Conservation (phyloP, 2,888 invertebrate species). For the Gnatocerus cornutus region DNA sequence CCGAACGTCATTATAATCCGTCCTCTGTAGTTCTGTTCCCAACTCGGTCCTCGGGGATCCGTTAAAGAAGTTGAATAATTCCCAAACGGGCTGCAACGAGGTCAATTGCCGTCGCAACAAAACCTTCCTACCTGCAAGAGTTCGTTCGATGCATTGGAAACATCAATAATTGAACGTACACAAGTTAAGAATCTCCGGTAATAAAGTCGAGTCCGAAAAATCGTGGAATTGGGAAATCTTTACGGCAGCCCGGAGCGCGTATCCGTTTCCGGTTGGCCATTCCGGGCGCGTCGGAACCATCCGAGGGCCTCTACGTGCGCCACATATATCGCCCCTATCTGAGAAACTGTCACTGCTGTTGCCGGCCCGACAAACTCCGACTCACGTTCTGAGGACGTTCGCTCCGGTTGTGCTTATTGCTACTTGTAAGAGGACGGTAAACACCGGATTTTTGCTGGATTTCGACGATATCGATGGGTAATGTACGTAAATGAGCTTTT, state of each 20-base stretch:
- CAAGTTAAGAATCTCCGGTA: conserved; percentile 57
- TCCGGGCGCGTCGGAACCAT: conserved; percentile 60
- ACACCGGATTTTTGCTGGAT: conserved; percentile 12
- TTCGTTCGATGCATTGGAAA: conserved; percentile 10
- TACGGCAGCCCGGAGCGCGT: conserved; percentile 57
- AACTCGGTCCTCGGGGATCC: conserved; percentile 24
- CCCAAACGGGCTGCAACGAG: conserved; percentile 28
- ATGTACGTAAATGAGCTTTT: conserved; percentile 17
- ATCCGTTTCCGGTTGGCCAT: conserved; percentile 60
- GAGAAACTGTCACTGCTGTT: conserved; percentile 53
- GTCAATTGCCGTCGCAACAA: conserved; percentile 27
- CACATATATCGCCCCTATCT: conserved; percentile 60
- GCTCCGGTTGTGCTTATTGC: conserved; percentile 33
- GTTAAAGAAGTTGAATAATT: conserved; percentile 39
- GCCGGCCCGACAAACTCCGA: conserved; percentile 36
- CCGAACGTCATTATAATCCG: conserved; percentile 35
- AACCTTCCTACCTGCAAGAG: conserved; percentile 14
- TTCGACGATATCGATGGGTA: conserved; percentile 10
- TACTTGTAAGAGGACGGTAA: conserved; percentile 22
- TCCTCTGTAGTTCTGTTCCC: conserved; percentile 22
- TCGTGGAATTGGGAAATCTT: conserved; percentile 60
- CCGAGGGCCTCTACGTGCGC: conserved; percentile 60
- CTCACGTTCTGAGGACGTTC: conserved; percentile 33
- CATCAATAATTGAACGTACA: conserved; percentile 53
- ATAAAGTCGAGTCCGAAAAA: conserved; percentile 56